Evolutionary conservation across 2,888 invertebrate genomes (phyloP).

Genomic region (Nysson spinosus): DNA sequence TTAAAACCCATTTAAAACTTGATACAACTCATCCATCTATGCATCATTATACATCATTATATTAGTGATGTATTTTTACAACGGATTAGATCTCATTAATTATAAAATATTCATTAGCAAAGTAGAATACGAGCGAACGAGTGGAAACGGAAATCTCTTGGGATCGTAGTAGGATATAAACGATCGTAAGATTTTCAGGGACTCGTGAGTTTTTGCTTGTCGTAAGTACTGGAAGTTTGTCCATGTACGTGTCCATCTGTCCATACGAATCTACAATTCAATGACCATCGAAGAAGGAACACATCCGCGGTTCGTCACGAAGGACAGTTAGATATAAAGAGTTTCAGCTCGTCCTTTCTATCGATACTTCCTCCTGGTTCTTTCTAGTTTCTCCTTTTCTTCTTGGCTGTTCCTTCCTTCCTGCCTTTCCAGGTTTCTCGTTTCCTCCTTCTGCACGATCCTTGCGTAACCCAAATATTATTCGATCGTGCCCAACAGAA

Average conservation of each 20-base stretch:
- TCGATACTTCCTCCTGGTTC: constrained; percentile 31
- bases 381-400: constrained; percentile 14
- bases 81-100: no score
- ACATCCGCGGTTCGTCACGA: constrained; percentile 63
- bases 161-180: constrained; percentile 47
- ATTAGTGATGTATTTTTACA: no score
- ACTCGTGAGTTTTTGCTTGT: constrained; percentile 47
- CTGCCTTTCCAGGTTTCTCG: constrained; percentile 3
- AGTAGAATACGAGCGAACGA: neutral
- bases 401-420: constrained; percentile 14
- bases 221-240: constrained; percentile 59
- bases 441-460: neutral
- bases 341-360: constrained; percentile 12
- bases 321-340: constrained; percentile 54
- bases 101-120: no score
- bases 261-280: constrained; percentile 71
- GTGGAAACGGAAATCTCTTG: constrained; percentile 44
- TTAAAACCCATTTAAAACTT: no score
- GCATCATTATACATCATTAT: no score
- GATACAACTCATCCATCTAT: no score
- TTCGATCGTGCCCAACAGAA: constrained; percentile 45
- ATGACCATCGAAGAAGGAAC: constrained; percentile 55
- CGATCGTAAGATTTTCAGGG: constrained; percentile 61
- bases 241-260: constrained; percentile 70
- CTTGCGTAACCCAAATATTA: constrained; percentile 63